Conservation (phyloP, 2,113 vertebrate species). For the Phyllostomus hastatus region DNA sequence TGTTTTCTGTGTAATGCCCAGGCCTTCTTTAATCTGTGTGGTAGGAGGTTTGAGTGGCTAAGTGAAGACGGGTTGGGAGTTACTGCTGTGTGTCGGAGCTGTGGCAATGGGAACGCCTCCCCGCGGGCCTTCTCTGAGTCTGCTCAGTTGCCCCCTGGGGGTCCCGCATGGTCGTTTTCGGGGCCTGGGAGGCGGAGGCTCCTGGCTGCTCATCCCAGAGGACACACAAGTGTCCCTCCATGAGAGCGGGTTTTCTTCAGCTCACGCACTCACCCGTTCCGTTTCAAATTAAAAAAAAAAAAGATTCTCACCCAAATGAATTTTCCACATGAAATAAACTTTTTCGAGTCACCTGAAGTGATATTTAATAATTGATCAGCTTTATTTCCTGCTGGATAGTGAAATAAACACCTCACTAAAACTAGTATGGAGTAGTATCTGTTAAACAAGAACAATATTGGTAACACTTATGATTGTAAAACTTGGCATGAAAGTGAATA, state of each 20-base stretch:
- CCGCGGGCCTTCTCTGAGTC: neutral
- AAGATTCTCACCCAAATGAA: neutral
- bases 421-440: neutral
- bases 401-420: neutral
- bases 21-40: neutral
- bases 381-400: neutral
- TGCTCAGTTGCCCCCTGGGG: neutral
- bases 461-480: neutral
- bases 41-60: neutral
- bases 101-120: accelerated
- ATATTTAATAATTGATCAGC: neutral
- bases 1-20: neutral
- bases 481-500: neutral
- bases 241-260: neutral
- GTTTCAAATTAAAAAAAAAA: neutral
- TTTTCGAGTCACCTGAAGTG: neutral
- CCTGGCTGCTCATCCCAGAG: neutral
- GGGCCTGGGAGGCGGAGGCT: neutral
- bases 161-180: neutral
- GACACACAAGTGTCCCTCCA: accelerated
- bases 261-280: neutral
- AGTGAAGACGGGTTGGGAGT: neutral
- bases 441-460: neutral
- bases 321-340: neutral
- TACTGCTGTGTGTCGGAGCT: neutral